Conservation (phyloP, 2,113 vertebrate species). For the Oxyruncus cristatus region DNA sequence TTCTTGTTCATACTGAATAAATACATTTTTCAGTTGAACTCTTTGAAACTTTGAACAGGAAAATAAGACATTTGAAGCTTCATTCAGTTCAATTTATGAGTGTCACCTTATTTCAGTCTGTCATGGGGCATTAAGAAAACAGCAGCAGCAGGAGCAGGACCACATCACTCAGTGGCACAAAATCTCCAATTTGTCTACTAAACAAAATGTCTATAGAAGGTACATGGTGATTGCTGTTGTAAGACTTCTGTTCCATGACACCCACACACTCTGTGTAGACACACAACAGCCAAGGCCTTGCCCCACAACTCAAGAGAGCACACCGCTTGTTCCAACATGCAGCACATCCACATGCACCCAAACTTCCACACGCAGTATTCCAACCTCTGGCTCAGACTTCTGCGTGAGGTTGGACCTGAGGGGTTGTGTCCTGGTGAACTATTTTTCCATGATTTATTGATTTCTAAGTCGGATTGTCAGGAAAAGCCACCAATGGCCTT, state of each 20-base stretch:
- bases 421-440: background rate
- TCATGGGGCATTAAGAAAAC: background rate
- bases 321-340: rapidly evolving
- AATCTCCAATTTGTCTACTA: background rate
- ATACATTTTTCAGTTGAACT: background rate
- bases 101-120: background rate
- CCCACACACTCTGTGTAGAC: rapidly evolving
- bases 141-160: background rate
- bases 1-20: background rate
- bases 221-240: background rate
- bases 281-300: background rate
- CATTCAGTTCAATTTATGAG: background rate
- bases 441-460: background rate
- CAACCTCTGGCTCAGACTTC: background rate
- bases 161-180: background rate
- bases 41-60: background rate
- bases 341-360: background rate
- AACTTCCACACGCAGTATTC: background rate
- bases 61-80: background rate
- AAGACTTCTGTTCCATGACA: background rate
- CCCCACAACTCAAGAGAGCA: background rate
- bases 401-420: background rate
- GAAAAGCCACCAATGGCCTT: background rate
- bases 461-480: background rate
- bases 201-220: background rate